Evolutionary conservation across 1,140 invertebrate species (phyloP).

Genomic region (Neoseiulus cucumeris): DNA sequence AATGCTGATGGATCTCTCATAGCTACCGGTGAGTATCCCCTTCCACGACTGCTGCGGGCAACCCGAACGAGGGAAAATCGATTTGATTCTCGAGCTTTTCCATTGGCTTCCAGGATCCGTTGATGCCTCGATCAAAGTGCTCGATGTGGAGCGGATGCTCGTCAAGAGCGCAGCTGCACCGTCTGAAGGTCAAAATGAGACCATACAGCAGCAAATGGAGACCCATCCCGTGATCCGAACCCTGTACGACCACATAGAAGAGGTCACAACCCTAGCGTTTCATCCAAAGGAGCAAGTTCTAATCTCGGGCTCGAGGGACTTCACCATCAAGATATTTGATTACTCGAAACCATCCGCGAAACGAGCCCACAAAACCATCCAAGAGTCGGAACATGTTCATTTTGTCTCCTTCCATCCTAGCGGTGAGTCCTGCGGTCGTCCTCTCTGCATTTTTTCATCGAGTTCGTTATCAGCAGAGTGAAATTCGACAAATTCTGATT

Average conservation of each 20-base stretch:
- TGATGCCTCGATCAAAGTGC: slow-evolving; percentile 93
- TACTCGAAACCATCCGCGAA: slow-evolving; percentile 94
- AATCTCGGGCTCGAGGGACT: slow-evolving; percentile 78
- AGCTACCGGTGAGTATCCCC: background rate
- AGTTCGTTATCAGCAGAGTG: too few species aligned
- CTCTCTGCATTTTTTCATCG: too few species aligned
- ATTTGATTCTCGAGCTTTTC: slow-evolving; percentile 41
- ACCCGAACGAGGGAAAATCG: too few species aligned
- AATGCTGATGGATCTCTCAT: slow-evolving; percentile 48
- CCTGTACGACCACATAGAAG: slow-evolving; percentile 92
- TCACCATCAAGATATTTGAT: slow-evolving; percentile 87
- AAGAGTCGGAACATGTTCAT: slow-evolving; percentile 73
- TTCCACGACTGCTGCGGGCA: background rate
- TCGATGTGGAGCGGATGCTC: slow-evolving; percentile 93
- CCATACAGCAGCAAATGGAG: slow-evolving; percentile 49
- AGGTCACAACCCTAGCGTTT: slow-evolving; percentile 90
- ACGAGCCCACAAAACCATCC: slow-evolving; percentile 85
- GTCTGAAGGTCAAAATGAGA: slow-evolving; percentile 19
- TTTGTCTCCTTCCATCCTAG: slow-evolving; percentile 82
- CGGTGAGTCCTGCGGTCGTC: background rate
- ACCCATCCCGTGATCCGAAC: slow-evolving; percentile 95
- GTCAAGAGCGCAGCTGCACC: slow-evolving; percentile 44
- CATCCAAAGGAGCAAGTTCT: slow-evolving; percentile 80
- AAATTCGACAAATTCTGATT: too few species aligned
- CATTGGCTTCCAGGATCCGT: slow-evolving; percentile 79